Base-by-base conservation (phyloP, 2,113 vertebrate species). In the Urocynchramus pylzowi region DNA sequence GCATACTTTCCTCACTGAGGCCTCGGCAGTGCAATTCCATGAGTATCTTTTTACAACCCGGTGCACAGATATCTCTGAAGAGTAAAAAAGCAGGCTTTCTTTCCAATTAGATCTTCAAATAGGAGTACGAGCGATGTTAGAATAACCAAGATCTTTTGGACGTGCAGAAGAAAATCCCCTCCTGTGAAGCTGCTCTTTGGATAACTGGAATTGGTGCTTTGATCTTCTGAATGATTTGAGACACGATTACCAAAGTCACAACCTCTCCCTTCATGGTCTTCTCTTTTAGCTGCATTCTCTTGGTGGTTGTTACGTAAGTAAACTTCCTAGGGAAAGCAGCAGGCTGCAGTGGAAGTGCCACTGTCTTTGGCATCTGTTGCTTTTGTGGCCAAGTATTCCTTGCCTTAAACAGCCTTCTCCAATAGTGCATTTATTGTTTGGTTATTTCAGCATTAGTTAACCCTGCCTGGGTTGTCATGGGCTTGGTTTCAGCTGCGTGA, bases 1-100 rank as follows among this genome's bases (percentile, higher is more conserved):
- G 71, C 68, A 63, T 74, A 65, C 60, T 92, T 93, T 67, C 37
- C 83, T 96, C 49, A 19, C 57, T 7, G 35, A 87, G 91, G 79
- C 87, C 85, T 74, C 45, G 6, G 64, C 54, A 69, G 26, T 87
- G 75, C 82, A 67, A 79, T 93, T 93, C 89, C 67, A 14, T 76
- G 60, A 47, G 57, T 54, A 27, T 80, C 68, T 81, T 45, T 44
- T 81, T 91, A 50, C 80, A 49, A 67, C 26, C 21, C 45, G n/a
- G 54, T 30, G 54, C 74, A 50, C 61, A 88, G 80, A 35, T 89
- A 79, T 9, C 53, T 78, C 60, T 84, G 76, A 85, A 75, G 28
- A 23, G 67, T 13, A 53, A 80, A 87, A 70, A 87, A 67, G 24
- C 35, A 59, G 3, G 0, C 53, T 85, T 93, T 64, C 21, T 47